phyloP scores from a whole-genome alignment of 2,113 vertebrate species.

The Notiomystis cincta region DNA sequence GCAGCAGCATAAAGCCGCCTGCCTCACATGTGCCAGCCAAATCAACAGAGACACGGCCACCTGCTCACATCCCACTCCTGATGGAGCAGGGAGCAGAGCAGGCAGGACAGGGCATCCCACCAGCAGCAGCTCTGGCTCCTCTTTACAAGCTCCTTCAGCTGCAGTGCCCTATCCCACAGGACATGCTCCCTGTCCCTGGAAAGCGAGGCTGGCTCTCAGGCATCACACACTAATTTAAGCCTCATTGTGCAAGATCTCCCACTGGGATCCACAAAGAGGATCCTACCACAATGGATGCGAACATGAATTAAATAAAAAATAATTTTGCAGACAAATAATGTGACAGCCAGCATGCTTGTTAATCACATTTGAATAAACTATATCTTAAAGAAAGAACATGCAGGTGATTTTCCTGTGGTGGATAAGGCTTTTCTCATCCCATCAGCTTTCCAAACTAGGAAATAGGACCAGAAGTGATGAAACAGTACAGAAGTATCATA shows the following conservation, averaged over 20 bases:
- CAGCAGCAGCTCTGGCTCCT: background rate
- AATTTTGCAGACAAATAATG: background rate
- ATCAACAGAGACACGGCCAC: fast-evolving
- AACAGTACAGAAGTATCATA: background rate
- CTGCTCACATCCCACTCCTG: fast-evolving
- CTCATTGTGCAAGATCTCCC: background rate
- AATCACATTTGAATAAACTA: background rate
- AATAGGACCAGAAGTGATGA: background rate
- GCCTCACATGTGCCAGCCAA: fast-evolving
- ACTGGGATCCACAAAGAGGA: background rate
- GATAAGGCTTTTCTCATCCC: background rate
- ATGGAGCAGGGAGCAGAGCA: background rate
- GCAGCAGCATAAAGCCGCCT: background rate
- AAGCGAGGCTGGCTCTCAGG: background rate
- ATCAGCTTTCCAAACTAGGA: background rate
- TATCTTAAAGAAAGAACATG: background rate
- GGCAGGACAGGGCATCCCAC: background rate
- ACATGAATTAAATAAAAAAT: background rate
- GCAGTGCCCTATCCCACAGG: fast-evolving
- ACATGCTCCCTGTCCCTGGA: background rate
- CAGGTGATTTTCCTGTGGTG: background rate
- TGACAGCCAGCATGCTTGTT: background rate
- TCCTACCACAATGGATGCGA: background rate
- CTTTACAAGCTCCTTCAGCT: background rate
- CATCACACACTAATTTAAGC: fast-evolving